Base-by-base conservation (phyloP, 2,797 vertebrate genomes). In the Falco rusticolus region DNA sequence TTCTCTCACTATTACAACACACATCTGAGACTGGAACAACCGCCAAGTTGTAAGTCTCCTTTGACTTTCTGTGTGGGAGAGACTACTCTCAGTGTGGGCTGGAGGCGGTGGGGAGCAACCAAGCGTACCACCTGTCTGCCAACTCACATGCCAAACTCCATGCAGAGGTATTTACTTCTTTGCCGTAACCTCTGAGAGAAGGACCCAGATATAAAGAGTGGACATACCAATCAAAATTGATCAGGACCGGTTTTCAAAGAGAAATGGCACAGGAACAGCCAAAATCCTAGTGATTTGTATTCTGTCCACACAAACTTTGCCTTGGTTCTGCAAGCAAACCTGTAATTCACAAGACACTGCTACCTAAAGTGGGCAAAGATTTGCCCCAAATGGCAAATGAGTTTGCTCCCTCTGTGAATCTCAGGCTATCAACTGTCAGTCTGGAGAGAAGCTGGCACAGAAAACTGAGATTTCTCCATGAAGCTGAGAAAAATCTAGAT, bases 401-500 rank as follows among this genome's bases (percentile, higher is more conserved):
- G 17, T 69, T 47, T 78, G 68, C 34, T 82, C 53, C 61, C 34
- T 39, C 16, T 64, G 47, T 8, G 24, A 87, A 31, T 21, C 65
- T 93, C 75, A 37, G 39, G 37, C 41, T 41, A 43, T 43, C 31
- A 47, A 65, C 63, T 47, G 41, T 8, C 17, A 15, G 65, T 31
- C 57, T 84, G 75, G 3, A 70, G n/a, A 84, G 59, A 25, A 89
- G 72, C 60, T 87, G 92, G 51, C 82, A 95, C 24, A 82, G 70
- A 91, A 24, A 86, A 71, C 26, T 59, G 47, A 3, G 72, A 71
- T 94, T 96, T 94, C 96, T 97, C 95, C 96, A 97, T 72, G 94
- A 96, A 96, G 92, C 81, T 97, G 94, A 96, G 91, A 96, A 97
- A 96, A 98, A 95, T 78, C 95, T 95, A 89, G 19, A 79, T 90